Percentiles rank a stretch among this genome's conserved stretches.
Evolutionary conservation across 2,888 invertebrate genomes (phyloP).

Genomic region (Cryptophagus acutangulus): DNA sequence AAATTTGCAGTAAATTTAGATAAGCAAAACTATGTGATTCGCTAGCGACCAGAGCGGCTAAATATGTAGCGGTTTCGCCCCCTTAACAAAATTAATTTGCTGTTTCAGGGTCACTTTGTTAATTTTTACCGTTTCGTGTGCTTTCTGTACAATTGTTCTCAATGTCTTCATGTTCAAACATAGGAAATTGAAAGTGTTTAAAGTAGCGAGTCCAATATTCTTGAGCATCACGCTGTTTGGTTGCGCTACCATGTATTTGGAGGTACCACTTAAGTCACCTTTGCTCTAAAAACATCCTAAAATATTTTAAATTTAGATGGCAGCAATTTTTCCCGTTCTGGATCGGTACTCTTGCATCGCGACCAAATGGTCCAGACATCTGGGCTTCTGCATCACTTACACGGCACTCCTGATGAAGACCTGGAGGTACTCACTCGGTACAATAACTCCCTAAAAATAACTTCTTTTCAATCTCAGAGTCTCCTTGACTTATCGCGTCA

Average conservation of each 20-base stretch:
- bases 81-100: too few species aligned
- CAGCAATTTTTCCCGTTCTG: conserved; percentile 83
- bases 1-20: too few species aligned
- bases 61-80: too few species aligned
- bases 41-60: too few species aligned
- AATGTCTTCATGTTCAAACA: conserved; percentile 79
- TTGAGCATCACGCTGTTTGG: conserved; percentile 84
- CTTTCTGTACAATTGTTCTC: conserved; percentile 68
- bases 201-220: conserved; percentile 90
- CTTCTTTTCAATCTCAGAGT: conserved; percentile 60
- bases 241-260: conserved; percentile 88
- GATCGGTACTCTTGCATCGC: conserved; percentile 81
- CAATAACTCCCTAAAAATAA: background rate
- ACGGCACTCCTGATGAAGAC: conserved; percentile 91
- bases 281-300: background rate
- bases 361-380: conserved; percentile 88
- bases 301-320: conserved; percentile 62
- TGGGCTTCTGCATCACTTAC: conserved; percentile 90
- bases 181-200: conserved; percentile 81
- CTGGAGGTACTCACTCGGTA: conserved; percentile 62
- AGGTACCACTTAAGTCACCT: conserved; percentile 53
- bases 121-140: conserved; percentile 75
- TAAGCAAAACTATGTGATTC: too few species aligned
- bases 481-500: conserved; percentile 86
- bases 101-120: conserved; percentile 69